phyloP scores from a whole-genome alignment of 2,797 vertebrate genomes.

The Neopelma chrysocephalum region DNA sequence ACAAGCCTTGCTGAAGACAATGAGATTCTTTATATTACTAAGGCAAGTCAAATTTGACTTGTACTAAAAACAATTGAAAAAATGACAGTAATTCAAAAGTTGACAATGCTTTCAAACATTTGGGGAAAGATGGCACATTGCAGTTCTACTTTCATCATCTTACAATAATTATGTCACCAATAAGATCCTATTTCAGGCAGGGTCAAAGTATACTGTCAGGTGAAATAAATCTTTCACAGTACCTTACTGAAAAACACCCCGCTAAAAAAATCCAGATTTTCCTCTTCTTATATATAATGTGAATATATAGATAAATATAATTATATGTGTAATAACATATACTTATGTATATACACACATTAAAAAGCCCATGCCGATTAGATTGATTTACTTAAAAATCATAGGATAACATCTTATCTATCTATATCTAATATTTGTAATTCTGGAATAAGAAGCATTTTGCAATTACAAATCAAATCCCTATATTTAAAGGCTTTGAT shows the following conservation, averaged over 20 bases:
- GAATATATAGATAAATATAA: not conserved
- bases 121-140: not conserved
- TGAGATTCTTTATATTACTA: slow-evolving; percentile 32
- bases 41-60: slow-evolving; percentile 51
- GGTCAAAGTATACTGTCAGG: slow-evolving; percentile 28
- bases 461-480: not conserved
- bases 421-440: not conserved
- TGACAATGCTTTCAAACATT: slow-evolving; percentile 66
- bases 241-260: not conserved
- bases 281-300: not conserved
- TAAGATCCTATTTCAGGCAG: slow-evolving; percentile 13
- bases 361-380: not conserved
- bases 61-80: slow-evolving; percentile 53
- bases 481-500: not conserved
- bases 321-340: not conserved
- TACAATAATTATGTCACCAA: slow-evolving; percentile 41
- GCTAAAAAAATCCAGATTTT: not conserved
- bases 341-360: not conserved
- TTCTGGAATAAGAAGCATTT: slow-evolving; percentile 23
- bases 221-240: not conserved
- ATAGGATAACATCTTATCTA: not conserved
- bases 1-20: slow-evolving; percentile 47
- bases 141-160: slow-evolving; percentile 1
- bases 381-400: not conserved
- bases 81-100: slow-evolving; percentile 52